Evolutionary conservation across 2,888 invertebrate genomes (phyloP).

Genomic region (Iselma pallidipennis): DNA sequence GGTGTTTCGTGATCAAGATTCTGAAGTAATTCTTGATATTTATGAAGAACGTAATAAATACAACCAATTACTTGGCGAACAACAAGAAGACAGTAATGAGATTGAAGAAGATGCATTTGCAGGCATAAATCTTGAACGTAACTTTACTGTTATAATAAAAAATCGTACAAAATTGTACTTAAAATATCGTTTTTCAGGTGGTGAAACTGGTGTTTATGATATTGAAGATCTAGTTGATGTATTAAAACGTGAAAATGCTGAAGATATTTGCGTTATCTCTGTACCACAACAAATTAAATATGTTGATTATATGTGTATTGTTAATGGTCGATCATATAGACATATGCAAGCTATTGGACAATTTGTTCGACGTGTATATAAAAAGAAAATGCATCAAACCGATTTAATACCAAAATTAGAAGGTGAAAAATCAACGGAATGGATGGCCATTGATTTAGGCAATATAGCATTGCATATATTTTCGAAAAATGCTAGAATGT

Average conservation of each 20-base stretch:
- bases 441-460: slow-evolving; percentile 93
- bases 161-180: background rate
- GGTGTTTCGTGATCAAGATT: slow-evolving; percentile 71
- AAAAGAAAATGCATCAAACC: slow-evolving; percentile 65
- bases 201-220: slow-evolving; percentile 82
- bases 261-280: slow-evolving; percentile 78
- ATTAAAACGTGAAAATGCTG: slow-evolving; percentile 75
- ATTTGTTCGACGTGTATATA: slow-evolving; percentile 76
- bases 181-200: slow-evolving; percentile 64
- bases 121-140: slow-evolving; percentile 66
- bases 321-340: slow-evolving; percentile 71
- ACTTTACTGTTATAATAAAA: slow-evolving; percentile 44
- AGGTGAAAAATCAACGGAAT: slow-evolving; percentile 75
- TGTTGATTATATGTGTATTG: slow-evolving; percentile 83
- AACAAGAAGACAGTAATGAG: slow-evolving; percentile 34
- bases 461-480: slow-evolving; percentile 93
- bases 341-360: slow-evolving; percentile 76
- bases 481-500: slow-evolving; percentile 66
- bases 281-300: slow-evolving; percentile 77
- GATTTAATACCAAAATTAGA: slow-evolving; percentile 78
- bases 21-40: slow-evolving; percentile 72
- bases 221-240: slow-evolving; percentile 81
- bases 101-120: slow-evolving; percentile 62
- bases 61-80: slow-evolving; percentile 41
- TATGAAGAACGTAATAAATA: slow-evolving; percentile 64